A percentile compares a stretch with the other conserved stretches of the same genome.
These are phyloP conservation scores for Regulus satrapa DNA, from an alignment of 2,113 vertebrate species.

Conservation along the genomic window DNA sequence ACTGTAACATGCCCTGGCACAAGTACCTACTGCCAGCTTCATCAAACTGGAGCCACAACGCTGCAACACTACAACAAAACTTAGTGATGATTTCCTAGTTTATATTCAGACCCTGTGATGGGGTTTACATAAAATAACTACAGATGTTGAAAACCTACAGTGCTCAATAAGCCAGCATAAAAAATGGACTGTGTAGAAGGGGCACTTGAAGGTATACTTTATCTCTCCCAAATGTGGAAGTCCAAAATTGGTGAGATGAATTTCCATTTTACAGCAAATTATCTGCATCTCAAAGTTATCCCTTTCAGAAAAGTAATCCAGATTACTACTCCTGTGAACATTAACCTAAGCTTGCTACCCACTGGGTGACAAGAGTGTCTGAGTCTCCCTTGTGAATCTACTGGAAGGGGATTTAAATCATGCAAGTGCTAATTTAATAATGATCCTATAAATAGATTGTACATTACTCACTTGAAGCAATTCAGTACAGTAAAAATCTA, in stretches of 20 bases:
- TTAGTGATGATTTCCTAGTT: neutral
- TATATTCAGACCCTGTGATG: neutral
- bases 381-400: neutral
- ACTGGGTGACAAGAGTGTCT: neutral
- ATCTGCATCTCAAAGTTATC: neutral
- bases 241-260: neutral
- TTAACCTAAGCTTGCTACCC: neutral
- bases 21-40: neutral
- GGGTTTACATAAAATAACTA: neutral
- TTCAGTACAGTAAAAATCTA: neutral
- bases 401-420: neutral
- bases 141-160: neutral
- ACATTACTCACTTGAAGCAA: neutral
- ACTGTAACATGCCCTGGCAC: neutral
- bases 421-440: neutral
- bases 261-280: neutral
- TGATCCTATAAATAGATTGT: neutral
- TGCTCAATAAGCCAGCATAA: neutral
- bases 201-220: neutral
- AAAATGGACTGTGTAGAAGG: neutral
- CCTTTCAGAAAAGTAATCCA: neutral
- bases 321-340: neutral
- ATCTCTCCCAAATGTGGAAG: neutral
- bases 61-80: neutral
- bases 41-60: neutral